Evolutionary conservation across 2,113 vertebrate genomes (phyloP).

Genomic region (Chaenocephalus aceratus): DNA sequence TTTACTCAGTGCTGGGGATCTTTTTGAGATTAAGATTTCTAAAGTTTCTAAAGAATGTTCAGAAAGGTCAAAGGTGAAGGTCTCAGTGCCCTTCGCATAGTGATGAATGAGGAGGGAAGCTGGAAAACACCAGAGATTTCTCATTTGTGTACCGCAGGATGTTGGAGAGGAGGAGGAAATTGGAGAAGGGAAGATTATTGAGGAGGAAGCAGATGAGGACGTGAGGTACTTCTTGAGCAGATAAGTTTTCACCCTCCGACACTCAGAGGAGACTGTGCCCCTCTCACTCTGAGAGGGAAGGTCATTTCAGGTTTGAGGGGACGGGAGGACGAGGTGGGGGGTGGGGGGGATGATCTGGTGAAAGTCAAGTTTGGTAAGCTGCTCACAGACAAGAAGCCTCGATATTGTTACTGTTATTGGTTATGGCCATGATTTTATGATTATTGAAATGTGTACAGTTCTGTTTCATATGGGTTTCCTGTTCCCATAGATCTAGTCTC

Average conservation of each 20-base stretch:
- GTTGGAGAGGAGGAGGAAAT: conserved; percentile 38
- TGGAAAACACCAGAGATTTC: neutral
- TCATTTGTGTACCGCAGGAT: conserved; percentile 13
- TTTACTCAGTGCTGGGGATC: neutral
- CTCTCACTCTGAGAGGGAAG: conserved; percentile 44
- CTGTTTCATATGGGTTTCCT: no score
- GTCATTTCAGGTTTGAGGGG: conserved; percentile 52
- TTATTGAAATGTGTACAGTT: no score
- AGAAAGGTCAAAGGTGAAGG: conserved; percentile 24
- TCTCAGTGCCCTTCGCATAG: neutral
- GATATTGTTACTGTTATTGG: no score
- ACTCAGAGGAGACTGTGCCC: conserved; percentile 36
- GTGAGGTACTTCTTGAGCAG: conserved; percentile 48
- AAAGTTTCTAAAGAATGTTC: neutral
- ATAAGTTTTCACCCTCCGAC: conserved; percentile 52
- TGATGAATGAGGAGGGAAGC: neutral
- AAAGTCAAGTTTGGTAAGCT: conserved; percentile 13
- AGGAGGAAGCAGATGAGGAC: conserved; percentile 43
- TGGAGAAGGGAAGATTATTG: conserved; percentile 43
- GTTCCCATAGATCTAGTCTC: no score
- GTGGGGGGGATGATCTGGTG: conserved; percentile 14
- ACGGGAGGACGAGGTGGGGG: conserved; percentile 18
- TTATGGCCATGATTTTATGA: no score
- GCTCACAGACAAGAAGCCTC: conserved; percentile 2
- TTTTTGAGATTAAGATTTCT: neutral